phyloP scores from a whole-genome alignment of 1,140 invertebrate genomes.

The Drosophila albomicans region DNA sequence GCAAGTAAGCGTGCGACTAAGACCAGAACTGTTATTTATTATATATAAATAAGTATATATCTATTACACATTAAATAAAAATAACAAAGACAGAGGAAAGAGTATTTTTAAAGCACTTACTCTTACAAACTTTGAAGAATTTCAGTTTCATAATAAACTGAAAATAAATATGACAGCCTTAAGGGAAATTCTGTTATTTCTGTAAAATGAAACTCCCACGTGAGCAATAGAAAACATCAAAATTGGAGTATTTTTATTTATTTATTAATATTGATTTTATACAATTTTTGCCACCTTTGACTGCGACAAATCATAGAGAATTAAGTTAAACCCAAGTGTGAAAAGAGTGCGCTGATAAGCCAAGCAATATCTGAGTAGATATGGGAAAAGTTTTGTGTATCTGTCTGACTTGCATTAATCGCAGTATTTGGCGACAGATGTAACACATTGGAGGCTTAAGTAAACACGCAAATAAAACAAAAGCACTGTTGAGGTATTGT shows the following conservation, averaged over 20 bases:
- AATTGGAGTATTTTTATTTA: not conserved
- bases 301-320: too few relatives aligned
- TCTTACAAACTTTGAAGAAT: not conserved
- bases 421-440: slow-evolving; percentile 11
- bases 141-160: not conserved
- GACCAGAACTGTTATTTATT: too few relatives aligned
- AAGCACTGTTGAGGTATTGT: not conserved
- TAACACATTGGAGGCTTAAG: slow-evolving; percentile 2
- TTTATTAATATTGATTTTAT: not conserved
- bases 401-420: too few relatives aligned
- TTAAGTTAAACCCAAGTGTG: too few relatives aligned
- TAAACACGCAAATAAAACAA: slow-evolving; percentile 13
- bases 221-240: not conserved
- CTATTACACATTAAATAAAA: too few relatives aligned
- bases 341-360: too few relatives aligned
- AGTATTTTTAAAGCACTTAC: not conserved
- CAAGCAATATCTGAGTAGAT: too few relatives aligned
- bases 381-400: too few relatives aligned
- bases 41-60: too few relatives aligned
- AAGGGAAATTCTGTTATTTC: not conserved
- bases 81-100: not conserved
- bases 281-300: not conserved
- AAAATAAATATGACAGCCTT: not conserved
- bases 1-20: too few relatives aligned
- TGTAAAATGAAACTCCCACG: slow-evolving; percentile 3